Percentiles rank a stretch among this genome's conserved stretches.
Conservation (phyloP, 2,113 vertebrate genomes). For the Nerophis ophidion region DNA sequence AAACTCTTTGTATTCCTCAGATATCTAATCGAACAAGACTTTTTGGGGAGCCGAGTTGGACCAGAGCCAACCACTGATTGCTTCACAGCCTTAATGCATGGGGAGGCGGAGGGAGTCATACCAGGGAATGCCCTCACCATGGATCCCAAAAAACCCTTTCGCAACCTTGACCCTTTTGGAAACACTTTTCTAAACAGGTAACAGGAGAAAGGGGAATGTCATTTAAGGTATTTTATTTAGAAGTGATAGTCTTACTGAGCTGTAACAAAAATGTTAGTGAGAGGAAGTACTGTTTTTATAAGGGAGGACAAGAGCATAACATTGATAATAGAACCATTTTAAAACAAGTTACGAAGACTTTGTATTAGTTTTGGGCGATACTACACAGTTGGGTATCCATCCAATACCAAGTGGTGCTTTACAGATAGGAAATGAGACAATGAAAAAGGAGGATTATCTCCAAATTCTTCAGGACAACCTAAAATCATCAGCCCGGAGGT, state of each 20-base stretch:
- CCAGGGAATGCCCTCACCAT: constrained; percentile 84
- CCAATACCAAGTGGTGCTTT: no score
- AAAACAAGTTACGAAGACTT: no score
- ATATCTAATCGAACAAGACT: constrained; percentile 85
- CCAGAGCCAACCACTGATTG: constrained; percentile 88
- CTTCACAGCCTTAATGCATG: constrained; percentile 86
- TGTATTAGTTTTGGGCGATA: no score
- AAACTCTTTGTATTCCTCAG: constrained; percentile 34
- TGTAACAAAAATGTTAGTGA: not conserved
- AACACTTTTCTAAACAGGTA: constrained; percentile 87
- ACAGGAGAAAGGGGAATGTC: constrained; percentile 1
- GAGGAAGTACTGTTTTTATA: not conserved
- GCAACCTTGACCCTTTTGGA: constrained; percentile 84
- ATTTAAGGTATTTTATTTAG: not conserved
- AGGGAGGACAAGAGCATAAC: no score
- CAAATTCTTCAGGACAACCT: no score
- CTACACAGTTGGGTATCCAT: no score
- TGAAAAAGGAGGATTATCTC: no score
- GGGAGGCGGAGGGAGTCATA: constrained; percentile 69
- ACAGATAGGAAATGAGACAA: no score
- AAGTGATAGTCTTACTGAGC: not conserved
- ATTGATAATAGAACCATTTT: no score
- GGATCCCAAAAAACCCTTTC: constrained; percentile 84
- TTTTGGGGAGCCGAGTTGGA: constrained; percentile 81
- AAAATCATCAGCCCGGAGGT: no score